Evolutionary conservation across 2,113 vertebrate genomes (phyloP).

Genomic region (Pithys albifrons): DNA sequence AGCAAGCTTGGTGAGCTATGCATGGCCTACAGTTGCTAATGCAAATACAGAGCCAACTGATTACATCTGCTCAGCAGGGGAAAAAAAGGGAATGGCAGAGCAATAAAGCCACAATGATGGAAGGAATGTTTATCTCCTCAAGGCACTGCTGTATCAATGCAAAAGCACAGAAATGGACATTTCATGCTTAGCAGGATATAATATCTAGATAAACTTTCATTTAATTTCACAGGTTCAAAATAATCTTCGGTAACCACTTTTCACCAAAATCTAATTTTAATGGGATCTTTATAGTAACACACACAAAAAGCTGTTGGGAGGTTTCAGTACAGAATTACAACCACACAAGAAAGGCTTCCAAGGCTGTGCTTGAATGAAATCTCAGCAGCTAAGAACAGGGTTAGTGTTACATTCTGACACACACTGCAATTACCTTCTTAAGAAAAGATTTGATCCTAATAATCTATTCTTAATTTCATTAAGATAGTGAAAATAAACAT

Average conservation of each 20-base stretch:
- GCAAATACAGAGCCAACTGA: not conserved
- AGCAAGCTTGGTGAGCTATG: not conserved
- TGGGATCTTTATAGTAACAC: not conserved
- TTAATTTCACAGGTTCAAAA: not conserved
- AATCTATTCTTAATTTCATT: slow-evolving; percentile 63
- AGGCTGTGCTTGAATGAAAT: not conserved
- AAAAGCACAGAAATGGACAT: not conserved
- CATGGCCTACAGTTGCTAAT: not conserved
- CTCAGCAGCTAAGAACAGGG: slow-evolving; percentile 28
- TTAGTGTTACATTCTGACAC: not conserved
- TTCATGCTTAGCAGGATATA: not conserved
- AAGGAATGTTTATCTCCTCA: not conserved
- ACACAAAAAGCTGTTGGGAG: not conserved
- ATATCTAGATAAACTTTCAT: not conserved
- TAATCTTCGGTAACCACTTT: not conserved
- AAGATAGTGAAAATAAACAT: slow-evolving; percentile 32
- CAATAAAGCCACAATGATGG: not conserved
- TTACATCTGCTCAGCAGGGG: not conserved
- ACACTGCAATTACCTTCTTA: slow-evolving; percentile 36
- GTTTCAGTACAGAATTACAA: not conserved
- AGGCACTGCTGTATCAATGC: not conserved
- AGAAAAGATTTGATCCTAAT: slow-evolving; percentile 21
- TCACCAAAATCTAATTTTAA: not conserved
- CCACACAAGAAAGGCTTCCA: not conserved
- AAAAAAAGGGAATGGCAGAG: not conserved